Conservation (phyloP, 2,888 invertebrate species). For the Drosophila incognita region DNA sequence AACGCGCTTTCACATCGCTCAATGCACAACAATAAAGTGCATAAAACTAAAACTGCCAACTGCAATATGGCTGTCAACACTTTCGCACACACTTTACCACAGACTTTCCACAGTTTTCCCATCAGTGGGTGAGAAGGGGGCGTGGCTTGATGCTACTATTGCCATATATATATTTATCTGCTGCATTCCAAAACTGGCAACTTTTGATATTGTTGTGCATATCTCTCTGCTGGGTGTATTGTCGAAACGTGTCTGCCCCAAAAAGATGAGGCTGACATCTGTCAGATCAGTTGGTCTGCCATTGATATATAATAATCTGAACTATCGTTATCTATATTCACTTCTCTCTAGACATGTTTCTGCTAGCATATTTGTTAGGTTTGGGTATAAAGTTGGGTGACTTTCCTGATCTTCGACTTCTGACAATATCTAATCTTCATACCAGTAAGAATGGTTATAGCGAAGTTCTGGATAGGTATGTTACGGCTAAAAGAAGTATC, state of each 20-base stretch:
- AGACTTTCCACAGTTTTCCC: slow-evolving; percentile 62
- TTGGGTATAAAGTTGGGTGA: not conserved
- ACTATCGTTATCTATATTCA: not conserved
- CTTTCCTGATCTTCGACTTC: not conserved
- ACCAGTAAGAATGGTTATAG: not conserved
- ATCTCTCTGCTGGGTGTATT: not conserved
- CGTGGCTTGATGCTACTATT: not conserved
- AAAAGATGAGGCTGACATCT: not conserved
- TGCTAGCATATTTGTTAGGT: not conserved
- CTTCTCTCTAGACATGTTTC: not conserved
- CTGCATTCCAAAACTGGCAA: not conserved
- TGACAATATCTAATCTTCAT: not conserved
- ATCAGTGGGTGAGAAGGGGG: not conserved
- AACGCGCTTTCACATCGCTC: slow-evolving; percentile 66
- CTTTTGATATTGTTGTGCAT: no score
- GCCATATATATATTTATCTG: not conserved
- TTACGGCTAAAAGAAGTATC: not conserved
- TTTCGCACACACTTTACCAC: slow-evolving; percentile 60
- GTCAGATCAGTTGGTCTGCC: not conserved
- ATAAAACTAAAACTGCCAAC: slow-evolving; percentile 15
- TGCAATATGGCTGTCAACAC: slow-evolving; percentile 60
- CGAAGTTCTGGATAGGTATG: not conserved
- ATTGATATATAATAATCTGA: not conserved
- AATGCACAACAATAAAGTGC: slow-evolving; percentile 32
- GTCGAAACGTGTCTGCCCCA: not conserved